These are phyloP conservation scores for Melanotaenia pygmaea DNA, from an alignment of 2,797 vertebrate genomes.

Conservation along the genomic window DNA sequence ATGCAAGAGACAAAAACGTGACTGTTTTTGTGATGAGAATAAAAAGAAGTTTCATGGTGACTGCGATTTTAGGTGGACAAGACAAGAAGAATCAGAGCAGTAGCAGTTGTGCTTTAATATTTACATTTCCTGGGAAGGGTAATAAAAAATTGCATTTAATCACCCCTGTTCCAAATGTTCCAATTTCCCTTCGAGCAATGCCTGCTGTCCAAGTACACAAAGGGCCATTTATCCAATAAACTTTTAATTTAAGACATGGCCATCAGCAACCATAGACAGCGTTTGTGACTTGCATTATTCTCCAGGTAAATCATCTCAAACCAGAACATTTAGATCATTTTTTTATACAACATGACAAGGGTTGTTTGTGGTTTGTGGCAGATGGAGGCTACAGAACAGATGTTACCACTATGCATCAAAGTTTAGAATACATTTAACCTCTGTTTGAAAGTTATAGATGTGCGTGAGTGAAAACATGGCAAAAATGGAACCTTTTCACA, in stretches of 20 bases:
- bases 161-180: not conserved
- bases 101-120: not conserved
- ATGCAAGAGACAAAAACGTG: not conserved
- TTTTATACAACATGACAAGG: not conserved
- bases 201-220: slow-evolving; percentile 4
- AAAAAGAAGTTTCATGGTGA: not conserved
- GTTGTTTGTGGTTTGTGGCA: slow-evolving; percentile 3
- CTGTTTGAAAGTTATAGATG: not conserved
- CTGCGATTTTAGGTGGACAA: not conserved
- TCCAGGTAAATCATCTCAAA: not conserved
- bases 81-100: not conserved
- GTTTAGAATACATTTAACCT: slow-evolving; percentile 12
- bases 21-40: not conserved
- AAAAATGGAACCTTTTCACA: slow-evolving; percentile 16
- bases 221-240: slow-evolving; percentile 9
- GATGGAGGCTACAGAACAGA: not conserved
- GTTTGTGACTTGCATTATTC: not conserved
- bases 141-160: not conserved
- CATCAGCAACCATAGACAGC: not conserved
- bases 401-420: not conserved
- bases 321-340: not conserved
- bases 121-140: slow-evolving; percentile 3
- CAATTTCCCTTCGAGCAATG: not conserved
- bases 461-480: slow-evolving; percentile 17
- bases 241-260: slow-evolving; percentile 15